Evolutionary conservation across 2,888 invertebrate genomes (phyloP), one percentile per base, ranked within the genome.

Genomic region (Drosophila mulleri): DNA sequence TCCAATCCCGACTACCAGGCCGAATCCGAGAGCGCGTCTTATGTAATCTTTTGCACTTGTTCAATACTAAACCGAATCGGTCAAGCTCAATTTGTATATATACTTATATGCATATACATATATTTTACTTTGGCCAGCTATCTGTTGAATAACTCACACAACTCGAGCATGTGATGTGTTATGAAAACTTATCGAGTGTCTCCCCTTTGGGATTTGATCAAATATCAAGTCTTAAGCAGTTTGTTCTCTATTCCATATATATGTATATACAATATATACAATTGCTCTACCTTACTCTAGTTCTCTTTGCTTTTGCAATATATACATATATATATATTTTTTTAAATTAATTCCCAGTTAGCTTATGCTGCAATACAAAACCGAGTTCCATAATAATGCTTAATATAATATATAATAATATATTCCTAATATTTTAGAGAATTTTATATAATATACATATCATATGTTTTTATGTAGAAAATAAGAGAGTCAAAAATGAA

Each of bases 41-140:
- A 65, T 41, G 59, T 41, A 65, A 72, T 35, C 20, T 42, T 18
- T 18, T 65, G 48, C 71, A 72, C 56, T 65, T 64, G 44, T 50
- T 71, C 50, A 16, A 53, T 53, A 53, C 6, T 14, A 50, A 50
- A 3, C 29, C 47, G 48, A 48, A 64, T 47, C 53, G 39, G n/a
- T 41, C 23, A 39, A 54, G 48, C 64, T 62, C 50, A 44, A 44
- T 37, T 6, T 20, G 11, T 23, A 52, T 29, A 4, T 12, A 12
- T 23, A 35, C 35, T n/a, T n/a, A n/a, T n/a, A 32, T n/a, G 35
- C 18, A 14, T 44, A 42, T 37, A 6, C 9, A n/a, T 32, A 14
- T 47, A 26, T 3, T 2, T 18, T 18, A 18, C 9, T 44, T 18
- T 20, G 14, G 45, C 12, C 61, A 20, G 47, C 47, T 26, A 48